Evolutionary conservation across 2,888 invertebrate species (phyloP), one percentile per base, ranked within the genome.

Genomic region (Melinaea menophilus): DNA sequence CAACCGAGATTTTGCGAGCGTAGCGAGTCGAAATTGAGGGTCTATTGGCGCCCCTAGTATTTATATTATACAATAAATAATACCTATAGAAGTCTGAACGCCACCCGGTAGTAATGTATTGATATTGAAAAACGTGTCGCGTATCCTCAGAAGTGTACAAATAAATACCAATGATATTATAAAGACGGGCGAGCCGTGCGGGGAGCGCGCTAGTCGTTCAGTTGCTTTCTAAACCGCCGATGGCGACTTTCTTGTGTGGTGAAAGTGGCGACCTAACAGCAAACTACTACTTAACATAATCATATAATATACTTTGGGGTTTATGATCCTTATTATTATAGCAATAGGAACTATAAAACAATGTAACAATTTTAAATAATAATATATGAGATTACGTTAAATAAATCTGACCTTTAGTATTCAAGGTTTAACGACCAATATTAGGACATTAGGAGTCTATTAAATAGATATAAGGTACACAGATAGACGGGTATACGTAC

Each of bases 161-260:
- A 41, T 11, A 22, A 22, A 41, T 11, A 41, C 41, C 7, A 41
- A 41, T 41, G 41, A 9, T 1, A 41, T 41, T 41, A 58, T 55
- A 58, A 55, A 62, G 55, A 57, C 51, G 47, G 48, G 9, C 61
- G 58, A 57, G 59, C 22, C 54, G 62, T 63, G 58, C 59, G 65
- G 58, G 66, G 62, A 64, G 57, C 62, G 65, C 66, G 66, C 64
- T 80, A 67, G 61, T 81, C 77, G 81, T 77, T 75, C 78, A 77
- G 78, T 79, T 75, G 77, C 78, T 84, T 85, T 87, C 85, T 88
- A 86, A 85, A 82, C 80, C 81, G 63, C 64, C 63, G 65, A 80
- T 79, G 80, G 79, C 82, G 79, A 85, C 89, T 89, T 89, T 89
- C 89, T 80, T 87, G 81, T 76, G 76, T 74, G 88, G 89, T 84